Evolutionary conservation across 1,140 invertebrate genomes (phyloP).

Genomic region (Drosophila jambulina): DNA sequence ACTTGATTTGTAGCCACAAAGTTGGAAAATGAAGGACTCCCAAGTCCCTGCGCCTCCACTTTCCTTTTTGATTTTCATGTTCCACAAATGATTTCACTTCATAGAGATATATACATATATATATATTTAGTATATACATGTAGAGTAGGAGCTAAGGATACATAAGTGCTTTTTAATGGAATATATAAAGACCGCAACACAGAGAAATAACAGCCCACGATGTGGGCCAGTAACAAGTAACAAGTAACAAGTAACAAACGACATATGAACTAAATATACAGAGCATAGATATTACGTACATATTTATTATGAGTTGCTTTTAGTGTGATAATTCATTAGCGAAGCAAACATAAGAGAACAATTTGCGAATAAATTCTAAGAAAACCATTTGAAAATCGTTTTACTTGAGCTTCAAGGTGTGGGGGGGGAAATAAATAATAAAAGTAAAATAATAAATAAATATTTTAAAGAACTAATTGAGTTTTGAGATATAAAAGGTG

Average conservation of each 20-base stretch:
- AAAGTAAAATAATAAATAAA: not conserved
- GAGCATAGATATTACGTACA: conserved; percentile 57
- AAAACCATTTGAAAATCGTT: conserved; percentile 15
- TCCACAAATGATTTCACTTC: conserved; percentile 41
- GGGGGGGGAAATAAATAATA: not conserved
- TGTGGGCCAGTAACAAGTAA: conserved; percentile 35
- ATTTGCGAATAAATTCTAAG: conserved; percentile 63
- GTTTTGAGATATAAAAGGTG: too few relatives aligned
- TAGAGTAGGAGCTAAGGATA: conserved; percentile 63
- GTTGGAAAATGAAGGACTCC: not conserved
- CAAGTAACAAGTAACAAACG: conserved; percentile 49
- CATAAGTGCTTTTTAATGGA: conserved; percentile 80
- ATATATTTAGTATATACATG: conserved; percentile 27
- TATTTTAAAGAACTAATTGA: too few relatives aligned
- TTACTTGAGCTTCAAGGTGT: not conserved
- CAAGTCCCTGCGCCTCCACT: not conserved
- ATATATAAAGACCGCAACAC: conserved; percentile 74
- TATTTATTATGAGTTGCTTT: conserved; percentile 81
- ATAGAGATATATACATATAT: conserved; percentile 41
- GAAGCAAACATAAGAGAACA: conserved; percentile 43
- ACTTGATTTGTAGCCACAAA: conserved; percentile 36
- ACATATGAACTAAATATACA: conserved; percentile 44
- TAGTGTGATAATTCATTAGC: conserved; percentile 77
- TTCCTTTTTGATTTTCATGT: conserved; percentile 26
- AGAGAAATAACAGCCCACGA: conserved; percentile 41